Evolutionary conservation across 1,140 invertebrate genomes (phyloP).

Genomic region (Nixonia krombeini): DNA sequence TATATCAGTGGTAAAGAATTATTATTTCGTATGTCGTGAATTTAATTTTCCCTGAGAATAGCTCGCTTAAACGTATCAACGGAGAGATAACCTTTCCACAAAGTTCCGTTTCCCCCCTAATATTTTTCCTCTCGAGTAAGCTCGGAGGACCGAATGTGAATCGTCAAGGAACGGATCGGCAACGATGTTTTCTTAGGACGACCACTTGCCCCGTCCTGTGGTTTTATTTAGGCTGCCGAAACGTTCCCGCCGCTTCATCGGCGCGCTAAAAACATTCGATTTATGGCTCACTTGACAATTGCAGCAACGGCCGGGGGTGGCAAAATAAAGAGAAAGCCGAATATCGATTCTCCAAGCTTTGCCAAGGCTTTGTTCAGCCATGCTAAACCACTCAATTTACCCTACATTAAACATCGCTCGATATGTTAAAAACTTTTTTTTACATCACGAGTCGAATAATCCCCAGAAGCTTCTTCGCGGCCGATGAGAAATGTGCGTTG

Average conservation of each 20-base stretch:
- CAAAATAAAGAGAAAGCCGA: neutral
- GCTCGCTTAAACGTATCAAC: too few relatives aligned
- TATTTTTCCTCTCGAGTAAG: too few relatives aligned
- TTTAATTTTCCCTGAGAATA: too few relatives aligned
- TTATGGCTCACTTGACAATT: neutral
- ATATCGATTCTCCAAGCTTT: neutral
- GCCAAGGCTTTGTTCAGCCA: neutral
- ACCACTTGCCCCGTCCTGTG: neutral
- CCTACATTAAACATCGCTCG: neutral
- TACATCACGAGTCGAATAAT: too few relatives aligned
- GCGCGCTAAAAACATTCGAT: neutral
- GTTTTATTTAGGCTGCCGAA: neutral
- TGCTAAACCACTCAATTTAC: neutral
- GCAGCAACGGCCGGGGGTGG: neutral
- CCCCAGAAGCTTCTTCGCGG: too few relatives aligned
- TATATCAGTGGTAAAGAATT: too few relatives aligned
- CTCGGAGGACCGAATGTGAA: neutral
- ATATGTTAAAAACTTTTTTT: too few relatives aligned
- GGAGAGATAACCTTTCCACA: too few relatives aligned
- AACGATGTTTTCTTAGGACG: too few relatives aligned
- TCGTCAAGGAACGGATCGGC: neutral
- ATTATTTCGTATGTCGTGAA: too few relatives aligned
- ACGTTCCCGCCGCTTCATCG: neutral
- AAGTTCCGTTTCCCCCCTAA: too few relatives aligned
- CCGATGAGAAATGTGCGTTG: too few relatives aligned